Evolutionary conservation across 2,888 invertebrate genomes (phyloP), one percentile per base, ranked within the genome.

Genomic region (Amitus sp.): DNA sequence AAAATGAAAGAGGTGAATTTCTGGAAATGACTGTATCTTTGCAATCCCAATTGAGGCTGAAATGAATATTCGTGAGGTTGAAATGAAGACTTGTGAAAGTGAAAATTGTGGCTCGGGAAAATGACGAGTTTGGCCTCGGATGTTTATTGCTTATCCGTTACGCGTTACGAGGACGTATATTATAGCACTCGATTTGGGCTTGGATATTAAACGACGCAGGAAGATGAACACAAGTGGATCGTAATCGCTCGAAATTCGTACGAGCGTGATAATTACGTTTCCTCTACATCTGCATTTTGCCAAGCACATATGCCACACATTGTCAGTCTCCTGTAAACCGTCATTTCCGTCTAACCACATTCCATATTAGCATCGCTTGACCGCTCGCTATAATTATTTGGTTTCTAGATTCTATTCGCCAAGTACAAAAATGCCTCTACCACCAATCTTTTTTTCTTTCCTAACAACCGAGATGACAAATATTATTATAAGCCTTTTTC

Each of bases 281-380:
- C 63, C 63, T 56, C 52, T 63, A 53, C 58, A 63, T 63, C 63
- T 56, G 59, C 59, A 59, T 63, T 63, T 63, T 55, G 59, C 56
- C 52, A 39, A 59, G n/a, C n/a, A n/a, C 63, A 63, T 59, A 63
- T 63, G 63, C 63, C 59, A 56, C 63, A 56, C 63, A 55, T 63
- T 63, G 59, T 63, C 63, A 59, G 59, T 59, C 59, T 56, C 63
- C 59, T 63, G 63, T 63, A 63, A 63, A 63, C 63, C 63, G 56
- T 63, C 63, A 59, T 63, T 63, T 63, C 56, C 63, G 63, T 63
- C 59, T 63, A 63, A 63, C 63, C 63, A 45, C 63, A 63, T 59
- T 63, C 63, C 55, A 54, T 58, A 63, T 63, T 59, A 63, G 63
- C 63, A 58, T 63, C 63, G 59, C 55, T 56, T 55, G 59, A 63